Evolutionary conservation across 1,140 invertebrate genomes (phyloP).

Genomic region (Drosophila rufa): DNA sequence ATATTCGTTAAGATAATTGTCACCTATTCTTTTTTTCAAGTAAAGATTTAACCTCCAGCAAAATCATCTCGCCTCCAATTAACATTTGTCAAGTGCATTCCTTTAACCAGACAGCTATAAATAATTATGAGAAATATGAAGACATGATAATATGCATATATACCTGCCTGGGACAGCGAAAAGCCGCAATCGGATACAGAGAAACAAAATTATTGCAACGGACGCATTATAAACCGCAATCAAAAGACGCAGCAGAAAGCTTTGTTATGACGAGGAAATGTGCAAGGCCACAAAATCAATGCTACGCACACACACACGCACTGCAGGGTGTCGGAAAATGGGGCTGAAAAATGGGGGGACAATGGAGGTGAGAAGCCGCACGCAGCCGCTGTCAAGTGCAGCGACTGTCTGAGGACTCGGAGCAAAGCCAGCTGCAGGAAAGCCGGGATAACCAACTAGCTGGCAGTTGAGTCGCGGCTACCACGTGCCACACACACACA

Average conservation of each 20-base stretch:
- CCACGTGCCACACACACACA: slow-evolving; percentile 47
- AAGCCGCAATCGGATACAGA: slow-evolving; percentile 62
- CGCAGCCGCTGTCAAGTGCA: slow-evolving; percentile 66
- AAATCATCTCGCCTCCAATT: background rate
- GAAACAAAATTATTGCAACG: slow-evolving; percentile 60
- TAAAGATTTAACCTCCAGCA: background rate
- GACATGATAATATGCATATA: slow-evolving; percentile 1
- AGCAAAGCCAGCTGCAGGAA: slow-evolving; percentile 35
- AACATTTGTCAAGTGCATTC: background rate
- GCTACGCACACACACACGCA: slow-evolving; percentile 33
- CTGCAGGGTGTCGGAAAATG: slow-evolving; percentile 3
- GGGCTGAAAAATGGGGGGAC: background rate
- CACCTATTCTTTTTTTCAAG: background rate
- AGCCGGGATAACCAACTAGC: slow-evolving; percentile 29
- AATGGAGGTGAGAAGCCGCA: slow-evolving; percentile 41
- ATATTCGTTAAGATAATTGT: background rate
- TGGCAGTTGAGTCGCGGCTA: slow-evolving; percentile 68
- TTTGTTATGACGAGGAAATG: slow-evolving; percentile 62
- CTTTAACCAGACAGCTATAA: background rate
- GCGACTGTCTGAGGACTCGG: slow-evolving; percentile 58
- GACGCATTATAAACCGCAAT: slow-evolving; percentile 48
- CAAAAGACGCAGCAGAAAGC: slow-evolving; percentile 38
- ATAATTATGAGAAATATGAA: slow-evolving; percentile 33
- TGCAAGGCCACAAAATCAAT: slow-evolving; percentile 72
- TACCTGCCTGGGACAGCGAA: slow-evolving; percentile 34